A percentile compares a stretch with the other conserved stretches of the same genome.
phyloP scores from a whole-genome alignment of 2,888 invertebrate genomes.

The Dasypogon diadema region DNA sequence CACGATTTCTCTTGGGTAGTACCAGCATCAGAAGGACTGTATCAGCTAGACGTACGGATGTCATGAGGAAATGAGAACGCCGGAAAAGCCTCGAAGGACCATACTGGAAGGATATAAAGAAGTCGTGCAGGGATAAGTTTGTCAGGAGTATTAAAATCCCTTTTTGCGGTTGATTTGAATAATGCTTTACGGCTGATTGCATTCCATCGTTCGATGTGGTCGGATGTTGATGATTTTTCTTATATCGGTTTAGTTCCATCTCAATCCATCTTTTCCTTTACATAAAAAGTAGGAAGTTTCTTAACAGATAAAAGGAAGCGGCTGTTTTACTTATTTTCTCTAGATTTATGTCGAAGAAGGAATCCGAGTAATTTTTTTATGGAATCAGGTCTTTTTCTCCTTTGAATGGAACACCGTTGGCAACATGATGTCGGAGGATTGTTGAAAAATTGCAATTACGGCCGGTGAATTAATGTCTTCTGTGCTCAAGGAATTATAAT shows the following conservation, averaged over 20 bases:
- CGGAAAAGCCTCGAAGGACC: constrained; percentile 34
- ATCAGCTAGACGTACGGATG: constrained; percentile 25
- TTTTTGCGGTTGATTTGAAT: constrained; percentile 50
- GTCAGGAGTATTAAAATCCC: constrained; percentile 41
- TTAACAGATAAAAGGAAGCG: constrained; percentile 18
- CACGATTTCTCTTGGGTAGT: constrained; percentile 15
- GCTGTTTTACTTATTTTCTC: constrained; percentile 11
- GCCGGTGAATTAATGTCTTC: not conserved
- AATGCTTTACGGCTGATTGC: constrained; percentile 48
- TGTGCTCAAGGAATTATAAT: not conserved
- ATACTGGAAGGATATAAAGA: constrained; percentile 40
- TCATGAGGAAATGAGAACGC: constrained; percentile 36
- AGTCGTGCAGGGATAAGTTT: constrained; percentile 19
- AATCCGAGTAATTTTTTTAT: not conserved
- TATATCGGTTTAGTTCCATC: constrained; percentile 22
- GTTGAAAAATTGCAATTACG: constrained; percentile 4
- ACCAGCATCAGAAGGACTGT: not conserved
- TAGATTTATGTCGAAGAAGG: constrained; percentile 7
- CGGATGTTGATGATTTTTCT: constrained; percentile 46
- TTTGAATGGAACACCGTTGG: not conserved
- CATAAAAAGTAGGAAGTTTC: constrained; percentile 20
- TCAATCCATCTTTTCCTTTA: constrained; percentile 17
- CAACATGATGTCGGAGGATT: constrained; percentile 13
- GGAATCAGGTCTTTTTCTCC: constrained; percentile 24
- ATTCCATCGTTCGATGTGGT: constrained; percentile 45